A percentile compares a stretch with the other conserved stretches of the same genome.
Conservation (phyloP, 1,140 invertebrate genomes). For the Hesperophylax magnus region DNA sequence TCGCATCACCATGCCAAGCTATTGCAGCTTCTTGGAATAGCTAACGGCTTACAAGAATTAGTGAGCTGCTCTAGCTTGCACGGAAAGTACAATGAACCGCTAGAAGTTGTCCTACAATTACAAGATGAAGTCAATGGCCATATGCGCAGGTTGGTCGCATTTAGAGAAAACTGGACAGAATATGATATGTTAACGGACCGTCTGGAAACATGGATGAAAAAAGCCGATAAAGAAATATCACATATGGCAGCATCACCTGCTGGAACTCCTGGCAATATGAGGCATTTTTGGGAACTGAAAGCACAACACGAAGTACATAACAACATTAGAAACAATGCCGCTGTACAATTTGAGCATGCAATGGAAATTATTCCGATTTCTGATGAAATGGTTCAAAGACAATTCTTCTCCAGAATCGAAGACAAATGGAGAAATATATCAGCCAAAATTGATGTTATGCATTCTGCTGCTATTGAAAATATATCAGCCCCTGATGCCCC, state of each 20-base stretch:
- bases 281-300: conserved; percentile 90
- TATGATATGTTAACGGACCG: conserved; percentile 81
- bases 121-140: conserved; percentile 82
- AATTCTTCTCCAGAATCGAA: conserved; percentile 82
- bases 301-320: conserved; percentile 90
- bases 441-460: conserved; percentile 75
- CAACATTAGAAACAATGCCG: conserved; percentile 80
- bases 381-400: conserved; percentile 85
- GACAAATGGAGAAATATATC: conserved; percentile 81
- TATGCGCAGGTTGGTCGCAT: conserved; percentile 77
- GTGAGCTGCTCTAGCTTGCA: conserved; percentile 81
- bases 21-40: conserved; percentile 79
- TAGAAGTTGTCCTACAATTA: conserved; percentile 78
- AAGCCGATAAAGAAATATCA: conserved; percentile 77
- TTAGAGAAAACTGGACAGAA: conserved; percentile 82
- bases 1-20: conserved; percentile 84
- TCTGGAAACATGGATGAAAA: conserved; percentile 81
- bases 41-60: conserved; percentile 80
- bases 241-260: conserved; percentile 68
- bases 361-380: conserved; percentile 82
- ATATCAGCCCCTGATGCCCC: conserved; percentile 80
- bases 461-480: conserved; percentile 76
- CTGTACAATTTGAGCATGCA: conserved; percentile 81
- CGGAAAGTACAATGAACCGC: conserved; percentile 76
- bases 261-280: conserved; percentile 78